Percentiles rank a stretch among this genome's conserved stretches.
Conservation (phyloP, 2,797 vertebrate species). For the Thripadectes ignobilis region DNA sequence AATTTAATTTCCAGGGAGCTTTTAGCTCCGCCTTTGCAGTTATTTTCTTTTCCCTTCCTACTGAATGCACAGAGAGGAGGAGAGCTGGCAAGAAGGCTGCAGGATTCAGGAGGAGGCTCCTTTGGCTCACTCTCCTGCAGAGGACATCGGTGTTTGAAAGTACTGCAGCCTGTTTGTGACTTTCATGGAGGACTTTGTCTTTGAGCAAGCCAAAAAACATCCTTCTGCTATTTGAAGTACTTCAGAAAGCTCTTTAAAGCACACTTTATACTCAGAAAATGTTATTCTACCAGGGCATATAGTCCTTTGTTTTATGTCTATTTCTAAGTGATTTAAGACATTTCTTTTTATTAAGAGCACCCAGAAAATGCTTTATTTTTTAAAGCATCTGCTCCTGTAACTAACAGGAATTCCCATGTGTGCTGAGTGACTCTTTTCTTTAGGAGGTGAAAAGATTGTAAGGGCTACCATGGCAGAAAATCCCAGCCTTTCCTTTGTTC, state of each 20-base stretch:
- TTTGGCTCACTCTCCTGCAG: background rate
- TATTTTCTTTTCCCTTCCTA: background rate
- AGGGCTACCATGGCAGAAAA: background rate
- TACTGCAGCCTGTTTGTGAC: background rate
- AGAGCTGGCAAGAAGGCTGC: background rate
- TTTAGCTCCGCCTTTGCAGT: background rate
- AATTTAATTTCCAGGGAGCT: background rate
- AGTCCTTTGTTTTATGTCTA: background rate
- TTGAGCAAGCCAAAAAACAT: background rate
- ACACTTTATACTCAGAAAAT: background rate
- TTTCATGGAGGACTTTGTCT: background rate
- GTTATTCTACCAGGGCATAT: background rate
- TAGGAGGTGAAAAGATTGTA: background rate
- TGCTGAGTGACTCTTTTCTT: background rate
- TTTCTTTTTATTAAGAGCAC: background rate
- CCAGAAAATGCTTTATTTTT: background rate
- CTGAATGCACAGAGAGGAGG: background rate
- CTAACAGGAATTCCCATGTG: background rate
- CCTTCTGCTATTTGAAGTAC: background rate
- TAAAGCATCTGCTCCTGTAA: background rate
- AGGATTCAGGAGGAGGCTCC: background rate
- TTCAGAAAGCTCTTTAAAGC: background rate
- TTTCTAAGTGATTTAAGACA: background rate
- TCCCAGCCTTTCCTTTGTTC: background rate
- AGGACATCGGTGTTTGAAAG: background rate